Conservation (phyloP, 2,113 vertebrate species). For the Australoheros scitulus region DNA sequence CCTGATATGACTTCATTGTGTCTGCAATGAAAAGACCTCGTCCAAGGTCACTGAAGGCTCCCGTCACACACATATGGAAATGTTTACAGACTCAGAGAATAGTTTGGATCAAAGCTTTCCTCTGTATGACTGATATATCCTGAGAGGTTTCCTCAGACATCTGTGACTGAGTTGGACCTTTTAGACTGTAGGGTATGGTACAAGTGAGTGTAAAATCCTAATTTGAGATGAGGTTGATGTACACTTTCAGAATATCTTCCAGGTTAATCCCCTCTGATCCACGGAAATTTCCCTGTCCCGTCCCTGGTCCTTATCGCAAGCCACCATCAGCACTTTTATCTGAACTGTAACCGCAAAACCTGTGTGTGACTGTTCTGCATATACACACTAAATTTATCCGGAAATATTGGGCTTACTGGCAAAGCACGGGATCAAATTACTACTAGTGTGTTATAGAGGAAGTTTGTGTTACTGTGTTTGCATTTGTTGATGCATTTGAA, state of each 20-base stretch:
- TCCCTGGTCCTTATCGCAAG: background rate
- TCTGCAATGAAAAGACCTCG: conserved; percentile 4
- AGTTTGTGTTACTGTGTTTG: conserved; percentile 23
- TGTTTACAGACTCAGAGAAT: conserved; percentile 23
- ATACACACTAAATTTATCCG: conserved; percentile 44
- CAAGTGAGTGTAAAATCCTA: background rate
- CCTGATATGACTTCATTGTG: conserved; percentile 48
- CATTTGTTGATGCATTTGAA: conserved; percentile 10
- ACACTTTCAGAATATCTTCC: background rate
- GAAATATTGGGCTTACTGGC: conserved; percentile 72
- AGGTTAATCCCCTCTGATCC: conserved; percentile 11
- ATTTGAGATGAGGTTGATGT: background rate
- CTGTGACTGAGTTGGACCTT: conserved; percentile 39
- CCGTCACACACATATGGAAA: conserved; percentile 31
- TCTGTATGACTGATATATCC: conserved; percentile 35
- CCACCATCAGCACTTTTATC: conserved; percentile 32
- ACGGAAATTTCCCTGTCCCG: background rate
- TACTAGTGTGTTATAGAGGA: conserved; percentile 33
- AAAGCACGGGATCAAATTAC: conserved; percentile 67
- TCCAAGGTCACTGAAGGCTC: conserved; percentile 21
- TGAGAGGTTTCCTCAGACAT: conserved; percentile 25
- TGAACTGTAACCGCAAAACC: conserved; percentile 19
- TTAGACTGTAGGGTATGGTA: background rate
- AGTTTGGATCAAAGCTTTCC: conserved; percentile 38
- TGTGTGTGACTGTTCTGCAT: conserved; percentile 22